Evolutionary conservation across 2,888 invertebrate species (phyloP), one percentile per base, ranked within the genome.

Genomic region (Dryocosmus kuriphilus): DNA sequence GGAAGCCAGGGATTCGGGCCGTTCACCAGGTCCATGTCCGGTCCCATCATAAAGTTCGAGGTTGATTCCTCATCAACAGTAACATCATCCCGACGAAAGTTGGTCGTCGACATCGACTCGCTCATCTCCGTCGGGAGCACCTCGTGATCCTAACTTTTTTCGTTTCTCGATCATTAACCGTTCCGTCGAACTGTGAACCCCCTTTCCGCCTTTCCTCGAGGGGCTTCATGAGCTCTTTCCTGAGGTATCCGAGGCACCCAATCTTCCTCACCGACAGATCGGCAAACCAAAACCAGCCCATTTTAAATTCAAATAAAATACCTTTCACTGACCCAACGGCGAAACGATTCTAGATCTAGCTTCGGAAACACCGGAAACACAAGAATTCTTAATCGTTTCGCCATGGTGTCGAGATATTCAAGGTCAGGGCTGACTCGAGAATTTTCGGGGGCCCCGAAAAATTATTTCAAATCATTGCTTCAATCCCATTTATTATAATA

Each of bases 1-100:
- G 96, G 96, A 92, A 95, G 93, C 96, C 96, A 96, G 88, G 95
- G 95, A 93, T 95, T 95, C 89, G 94, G 94, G 86, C 95, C 95
- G 87, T 92, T 90, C 82, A 92, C 90, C 85, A 90, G 85, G 77
- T 90, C 88, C 89, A 89, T 88, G 81, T 90, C 90, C 77, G 85
- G 77, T 67, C 83, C 83, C 81, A 84, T 86, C 65, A 76, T 61
- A 71, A 82, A 80, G 80, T 83, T 74, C 77, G 80, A 55, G 46
- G 75, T 60, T 60, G 82, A 71, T 62, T 85, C 84, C 67, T 84
- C 84, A 77, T 86, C 83, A 61, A 83, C 84, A 78, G 86, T 83
- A 61, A 83, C 85, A n/a, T 84, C 82, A 51, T 16, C 65, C 57
- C 24, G 74, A 61, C 79, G 78, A 75, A 77, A 81, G 76, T 76